phyloP scores from a whole-genome alignment of 2,113 vertebrate species.

The Eudyptes chrysolophus region DNA sequence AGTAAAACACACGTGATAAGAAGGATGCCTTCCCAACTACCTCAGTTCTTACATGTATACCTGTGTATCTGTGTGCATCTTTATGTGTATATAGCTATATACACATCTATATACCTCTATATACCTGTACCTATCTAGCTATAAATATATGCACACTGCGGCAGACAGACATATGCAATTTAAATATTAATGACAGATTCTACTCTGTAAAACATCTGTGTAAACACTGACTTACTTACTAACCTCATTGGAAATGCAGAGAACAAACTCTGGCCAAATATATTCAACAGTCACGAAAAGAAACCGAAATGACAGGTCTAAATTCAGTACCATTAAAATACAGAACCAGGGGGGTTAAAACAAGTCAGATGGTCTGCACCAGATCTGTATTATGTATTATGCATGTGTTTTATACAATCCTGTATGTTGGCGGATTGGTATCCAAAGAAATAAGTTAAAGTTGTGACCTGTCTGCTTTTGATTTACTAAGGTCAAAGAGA shows the following conservation, averaged over 20 bases:
- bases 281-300: not conserved
- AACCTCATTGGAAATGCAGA: slow-evolving; percentile 36
- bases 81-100: not conserved
- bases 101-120: not conserved
- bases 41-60: not conserved
- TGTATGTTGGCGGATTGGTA: not conserved
- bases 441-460: slow-evolving; percentile 50
- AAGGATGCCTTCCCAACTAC: not conserved
- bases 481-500: slow-evolving; percentile 55
- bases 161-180: not conserved
- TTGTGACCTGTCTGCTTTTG: slow-evolving; percentile 58
- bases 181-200: not conserved
- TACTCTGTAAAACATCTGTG: slow-evolving; percentile 34
- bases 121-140: not conserved
- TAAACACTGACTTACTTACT: slow-evolving; percentile 35
- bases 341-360: slow-evolving; percentile 32
- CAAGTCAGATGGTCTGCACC: slow-evolving; percentile 44
- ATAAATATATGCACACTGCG: not conserved
- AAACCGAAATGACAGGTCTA: not conserved
- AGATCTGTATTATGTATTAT: slow-evolving; percentile 27
- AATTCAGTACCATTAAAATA: slow-evolving; percentile 24
- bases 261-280: slow-evolving; percentile 8
- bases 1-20: not conserved
- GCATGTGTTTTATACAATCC: slow-evolving; percentile 6
- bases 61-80: not conserved